Percentiles rank a stretch among this genome's conserved stretches.
Conservation (phyloP, 2,888 invertebrate genomes). For the Calameuta idolon region DNA sequence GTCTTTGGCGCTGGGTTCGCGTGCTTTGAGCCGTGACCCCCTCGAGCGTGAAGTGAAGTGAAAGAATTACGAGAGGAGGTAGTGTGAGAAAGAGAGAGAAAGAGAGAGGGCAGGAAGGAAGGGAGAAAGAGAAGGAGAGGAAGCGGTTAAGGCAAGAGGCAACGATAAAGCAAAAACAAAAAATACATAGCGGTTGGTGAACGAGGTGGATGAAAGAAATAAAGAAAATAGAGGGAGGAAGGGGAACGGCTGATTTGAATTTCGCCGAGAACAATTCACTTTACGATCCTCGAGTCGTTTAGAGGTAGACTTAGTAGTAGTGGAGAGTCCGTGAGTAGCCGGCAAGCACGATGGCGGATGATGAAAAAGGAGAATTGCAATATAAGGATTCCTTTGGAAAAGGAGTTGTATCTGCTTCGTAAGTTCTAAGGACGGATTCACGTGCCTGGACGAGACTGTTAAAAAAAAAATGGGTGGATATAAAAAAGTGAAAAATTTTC, state of each 20-base stretch:
- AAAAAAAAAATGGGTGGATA: background rate
- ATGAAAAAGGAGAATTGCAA: background rate
- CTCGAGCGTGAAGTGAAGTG: background rate
- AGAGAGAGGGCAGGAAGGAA: slow-evolving; percentile 12
- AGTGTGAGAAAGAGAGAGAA: slow-evolving; percentile 16
- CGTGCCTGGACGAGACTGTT: background rate
- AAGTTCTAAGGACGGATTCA: background rate
- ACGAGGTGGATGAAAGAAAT: background rate
- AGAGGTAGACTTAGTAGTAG: background rate
- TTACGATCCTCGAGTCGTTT: background rate
- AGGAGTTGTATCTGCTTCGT: background rate
- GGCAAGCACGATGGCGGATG: background rate
- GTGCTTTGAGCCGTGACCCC: background rate
- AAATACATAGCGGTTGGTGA: background rate
- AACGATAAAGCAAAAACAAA: slow-evolving; percentile 13
- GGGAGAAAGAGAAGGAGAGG: slow-evolving; percentile 16
- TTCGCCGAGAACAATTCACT: slow-evolving; percentile 10
- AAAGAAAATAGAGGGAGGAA: slow-evolving; percentile 14
- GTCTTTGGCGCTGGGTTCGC: background rate
- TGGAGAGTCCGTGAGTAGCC: background rate
- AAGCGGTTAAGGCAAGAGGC: slow-evolving; percentile 26
- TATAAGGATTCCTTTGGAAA: background rate
- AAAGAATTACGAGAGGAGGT: slow-evolving; percentile 11
- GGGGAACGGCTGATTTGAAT: slow-evolving; percentile 26
- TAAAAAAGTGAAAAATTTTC: background rate